These are phyloP conservation scores for Phoxinus dragarum DNA, from an alignment of 2,797 vertebrate genomes.

Conservation along the genomic window DNA sequence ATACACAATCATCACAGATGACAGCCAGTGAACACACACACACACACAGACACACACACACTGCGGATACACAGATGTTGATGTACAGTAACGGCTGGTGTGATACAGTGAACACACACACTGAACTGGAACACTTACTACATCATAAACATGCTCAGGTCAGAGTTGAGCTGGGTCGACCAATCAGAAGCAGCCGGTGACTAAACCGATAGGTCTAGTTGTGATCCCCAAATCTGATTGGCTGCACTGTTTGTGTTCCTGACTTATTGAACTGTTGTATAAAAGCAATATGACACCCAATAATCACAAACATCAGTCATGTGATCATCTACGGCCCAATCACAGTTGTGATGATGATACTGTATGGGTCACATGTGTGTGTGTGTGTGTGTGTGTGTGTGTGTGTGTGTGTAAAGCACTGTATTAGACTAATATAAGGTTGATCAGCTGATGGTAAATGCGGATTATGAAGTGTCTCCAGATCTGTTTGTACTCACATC, in stretches of 20 bases:
- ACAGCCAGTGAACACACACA: not conserved
- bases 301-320: conserved; percentile 1
- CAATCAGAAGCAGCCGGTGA: conserved; percentile 1
- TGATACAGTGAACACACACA: not conserved
- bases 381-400: too few relatives aligned
- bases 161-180: not conserved
- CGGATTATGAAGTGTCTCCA: not conserved
- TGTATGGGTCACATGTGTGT: not conserved
- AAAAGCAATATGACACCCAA: not conserved
- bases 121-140: not conserved
- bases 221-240: not conserved
- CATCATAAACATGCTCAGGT: not conserved
- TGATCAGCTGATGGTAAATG: not conserved
- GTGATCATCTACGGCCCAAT: not conserved
- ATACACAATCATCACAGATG: not conserved
- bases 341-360: not conserved
- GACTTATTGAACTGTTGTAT: too few relatives aligned
- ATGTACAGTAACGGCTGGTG: not conserved
- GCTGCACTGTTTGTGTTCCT: not conserved
- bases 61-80: too few relatives aligned
- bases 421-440: not conserved
- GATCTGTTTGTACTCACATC: conserved; percentile 88
- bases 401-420: too few relatives aligned
- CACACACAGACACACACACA: too few relatives aligned
- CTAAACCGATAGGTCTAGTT: not conserved